A percentile compares a stretch with the other conserved stretches of the same genome.
Evolutionary conservation across 2,797 vertebrate species (phyloP).

Genomic region (Avahi laniger): DNA sequence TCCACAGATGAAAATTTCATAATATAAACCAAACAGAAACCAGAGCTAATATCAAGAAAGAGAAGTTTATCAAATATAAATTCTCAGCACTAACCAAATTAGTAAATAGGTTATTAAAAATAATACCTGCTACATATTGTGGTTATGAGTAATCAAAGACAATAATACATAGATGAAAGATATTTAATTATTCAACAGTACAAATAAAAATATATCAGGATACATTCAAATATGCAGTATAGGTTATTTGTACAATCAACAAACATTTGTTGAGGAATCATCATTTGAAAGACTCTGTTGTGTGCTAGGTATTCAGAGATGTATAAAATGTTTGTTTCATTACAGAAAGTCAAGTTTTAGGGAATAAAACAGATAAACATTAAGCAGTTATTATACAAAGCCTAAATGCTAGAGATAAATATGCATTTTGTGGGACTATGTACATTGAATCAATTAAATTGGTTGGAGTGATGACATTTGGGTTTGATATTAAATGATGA

Average conservation of each 20-base stretch:
- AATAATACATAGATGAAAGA: background rate
- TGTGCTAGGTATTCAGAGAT: background rate
- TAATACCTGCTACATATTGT: background rate
- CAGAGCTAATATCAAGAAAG: background rate
- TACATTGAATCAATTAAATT: background rate
- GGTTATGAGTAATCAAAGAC: background rate
- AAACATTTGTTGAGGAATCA: background rate
- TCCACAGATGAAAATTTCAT: background rate
- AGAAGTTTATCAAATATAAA: background rate
- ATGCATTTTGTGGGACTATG: background rate
- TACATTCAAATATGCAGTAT: background rate
- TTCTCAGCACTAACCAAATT: background rate
- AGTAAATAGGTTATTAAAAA: background rate
- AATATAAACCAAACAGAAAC: background rate
- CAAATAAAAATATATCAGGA: background rate
- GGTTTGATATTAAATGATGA: background rate
- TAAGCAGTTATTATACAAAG: background rate
- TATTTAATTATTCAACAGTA: background rate
- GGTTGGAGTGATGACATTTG: background rate
- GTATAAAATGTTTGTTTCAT: background rate
- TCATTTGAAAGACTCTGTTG: background rate
- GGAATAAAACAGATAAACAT: background rate
- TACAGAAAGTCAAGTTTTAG: background rate
- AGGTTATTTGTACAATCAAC: background rate
- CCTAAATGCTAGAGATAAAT: background rate